A percentile compares a stretch with the other conserved stretches of the same genome.
Evolutionary conservation across 2,113 vertebrate species (phyloP).

Genomic region (Gymnorhina tibicen): DNA sequence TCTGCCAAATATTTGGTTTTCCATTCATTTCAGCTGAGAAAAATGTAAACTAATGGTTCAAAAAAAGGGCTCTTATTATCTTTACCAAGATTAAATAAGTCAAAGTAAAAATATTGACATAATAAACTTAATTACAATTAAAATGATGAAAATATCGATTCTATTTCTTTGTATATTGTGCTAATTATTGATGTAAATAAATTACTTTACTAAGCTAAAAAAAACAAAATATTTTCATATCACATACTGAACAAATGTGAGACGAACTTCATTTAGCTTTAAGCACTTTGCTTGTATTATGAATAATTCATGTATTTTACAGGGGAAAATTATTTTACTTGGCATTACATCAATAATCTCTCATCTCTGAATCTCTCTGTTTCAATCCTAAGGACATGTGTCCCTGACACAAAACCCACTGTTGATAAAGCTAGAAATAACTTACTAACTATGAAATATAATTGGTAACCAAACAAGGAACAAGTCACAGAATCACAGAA

Average conservation of each 20-base stretch:
- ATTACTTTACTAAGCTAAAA: background rate
- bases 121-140: constrained; percentile 4
- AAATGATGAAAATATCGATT: background rate
- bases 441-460: background rate
- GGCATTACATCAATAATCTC: background rate
- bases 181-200: background rate
- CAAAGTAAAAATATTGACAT: background rate
- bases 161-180: background rate
- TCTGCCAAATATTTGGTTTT: constrained; percentile 33
- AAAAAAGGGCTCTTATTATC: background rate
- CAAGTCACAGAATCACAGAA: background rate
- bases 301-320: background rate
- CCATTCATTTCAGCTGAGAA: background rate
- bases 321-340: background rate
- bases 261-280: background rate
- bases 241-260: background rate
- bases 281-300: background rate
- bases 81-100: constrained; percentile 23
- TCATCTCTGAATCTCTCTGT: background rate
- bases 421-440: background rate
- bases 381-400: background rate
- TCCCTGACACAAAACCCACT: background rate
- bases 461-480: background rate
- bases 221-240: background rate
- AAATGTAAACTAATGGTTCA: constrained; percentile 24